Conservation (phyloP, 2,797 vertebrate genomes). For the Sebastes paucispinis region DNA sequence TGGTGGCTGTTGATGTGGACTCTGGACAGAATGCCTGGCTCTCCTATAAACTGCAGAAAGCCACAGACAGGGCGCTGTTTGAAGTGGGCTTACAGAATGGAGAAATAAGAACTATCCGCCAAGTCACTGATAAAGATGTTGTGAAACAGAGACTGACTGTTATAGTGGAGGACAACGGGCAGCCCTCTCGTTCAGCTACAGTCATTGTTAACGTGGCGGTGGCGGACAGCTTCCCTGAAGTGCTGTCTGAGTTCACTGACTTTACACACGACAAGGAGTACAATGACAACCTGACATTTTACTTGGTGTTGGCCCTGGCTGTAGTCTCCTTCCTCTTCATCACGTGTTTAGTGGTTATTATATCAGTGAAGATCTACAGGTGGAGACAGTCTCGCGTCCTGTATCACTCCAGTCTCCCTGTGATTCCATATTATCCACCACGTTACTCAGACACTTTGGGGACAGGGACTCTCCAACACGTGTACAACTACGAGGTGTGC, state of each 20-base stretch:
- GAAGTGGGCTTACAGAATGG: constrained; percentile 77
- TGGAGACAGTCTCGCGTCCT: constrained; percentile 38
- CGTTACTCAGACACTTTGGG: constrained; percentile 51
- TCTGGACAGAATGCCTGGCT: constrained; percentile 86
- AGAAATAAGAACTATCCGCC: constrained; percentile 75
- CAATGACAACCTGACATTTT: constrained; percentile 35
- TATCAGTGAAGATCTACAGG: constrained; percentile 47
- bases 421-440: no score
- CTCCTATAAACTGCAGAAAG: constrained; percentile 78
- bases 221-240: constrained; percentile 40
- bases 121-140: constrained; percentile 71
- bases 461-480: constrained; percentile 48
- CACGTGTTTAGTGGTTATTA: constrained; percentile 40
- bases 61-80: constrained; percentile 77
- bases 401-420: no score
- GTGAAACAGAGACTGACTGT: constrained; percentile 74
- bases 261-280: constrained; percentile 41
- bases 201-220: constrained; percentile 31
- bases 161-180: constrained; percentile 79
- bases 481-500: no score
- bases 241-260: constrained; percentile 37
- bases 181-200: constrained; percentile 38
- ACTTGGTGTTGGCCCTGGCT: constrained; percentile 35
- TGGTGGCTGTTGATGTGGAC: constrained; percentile 86
- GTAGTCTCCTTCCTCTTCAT: constrained; percentile 52